phyloP scores from a whole-genome alignment of 1,140 invertebrate species.

The Sycobia sp. region DNA sequence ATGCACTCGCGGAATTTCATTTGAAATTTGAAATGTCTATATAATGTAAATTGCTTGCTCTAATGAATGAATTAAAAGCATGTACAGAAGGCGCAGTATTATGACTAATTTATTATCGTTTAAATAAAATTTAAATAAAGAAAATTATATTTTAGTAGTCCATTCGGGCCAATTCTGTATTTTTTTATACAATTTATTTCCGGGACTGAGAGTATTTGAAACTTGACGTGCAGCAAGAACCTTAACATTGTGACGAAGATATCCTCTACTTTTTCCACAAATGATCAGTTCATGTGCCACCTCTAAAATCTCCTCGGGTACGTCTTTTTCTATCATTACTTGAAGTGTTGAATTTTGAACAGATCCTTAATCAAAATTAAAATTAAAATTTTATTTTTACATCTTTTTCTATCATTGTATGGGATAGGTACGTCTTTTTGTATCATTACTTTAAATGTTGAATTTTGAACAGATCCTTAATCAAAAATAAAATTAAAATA shows the following conservation, averaged over 20 bases:
- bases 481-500: background rate
- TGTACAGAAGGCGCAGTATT: too few species aligned
- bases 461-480: constrained; percentile 42
- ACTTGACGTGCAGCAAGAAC: constrained; percentile 70
- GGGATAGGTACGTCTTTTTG: constrained; percentile 67
- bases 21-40: too few species aligned
- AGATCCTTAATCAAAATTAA: constrained; percentile 41
- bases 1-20: too few species aligned
- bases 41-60: too few species aligned
- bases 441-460: constrained; percentile 57
- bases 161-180: constrained; percentile 54
- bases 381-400: background rate
- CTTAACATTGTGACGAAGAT: constrained; percentile 65
- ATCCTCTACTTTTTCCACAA: constrained; percentile 67
- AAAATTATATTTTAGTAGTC: constrained; percentile 14
- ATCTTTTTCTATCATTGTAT: too few species aligned
- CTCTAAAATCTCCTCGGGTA: constrained; percentile 62
- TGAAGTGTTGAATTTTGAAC: constrained; percentile 3
- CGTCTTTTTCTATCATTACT: constrained; percentile 67
- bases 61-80: too few species aligned
- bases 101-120: too few species aligned
- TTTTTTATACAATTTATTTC: constrained; percentile 63
- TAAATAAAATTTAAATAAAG: too few species aligned
- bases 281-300: constrained; percentile 66
- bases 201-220: constrained; percentile 67